Evolutionary conservation across 1,140 invertebrate genomes (phyloP).

Genomic region (Tetramorium simillimum): DNA sequence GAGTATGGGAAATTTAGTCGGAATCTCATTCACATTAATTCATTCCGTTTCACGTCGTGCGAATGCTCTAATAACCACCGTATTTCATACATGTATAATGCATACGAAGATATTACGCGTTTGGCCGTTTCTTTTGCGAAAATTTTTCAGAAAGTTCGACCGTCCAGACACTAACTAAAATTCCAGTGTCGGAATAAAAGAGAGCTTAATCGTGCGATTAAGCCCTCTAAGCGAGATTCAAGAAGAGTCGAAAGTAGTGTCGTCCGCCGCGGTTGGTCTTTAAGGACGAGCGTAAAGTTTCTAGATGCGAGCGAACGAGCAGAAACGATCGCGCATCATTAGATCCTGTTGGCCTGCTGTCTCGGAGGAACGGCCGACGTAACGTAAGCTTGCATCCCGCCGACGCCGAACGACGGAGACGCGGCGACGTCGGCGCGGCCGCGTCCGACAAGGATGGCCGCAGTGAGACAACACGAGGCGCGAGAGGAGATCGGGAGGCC

Average conservation of each 20-base stretch:
- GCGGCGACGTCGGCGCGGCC: constrained; percentile 53
- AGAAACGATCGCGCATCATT: constrained; percentile 61
- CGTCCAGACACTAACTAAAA: neutral
- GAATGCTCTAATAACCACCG: neutral
- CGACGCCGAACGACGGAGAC: constrained; percentile 70
- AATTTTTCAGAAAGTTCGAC: neutral
- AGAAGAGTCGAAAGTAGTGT: neutral
- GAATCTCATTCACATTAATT: constrained; percentile 14
- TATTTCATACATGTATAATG: neutral
- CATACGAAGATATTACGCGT: neutral
- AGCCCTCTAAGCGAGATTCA: neutral
- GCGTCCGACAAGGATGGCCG: constrained; percentile 45
- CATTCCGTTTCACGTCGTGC: neutral
- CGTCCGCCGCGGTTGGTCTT: neutral
- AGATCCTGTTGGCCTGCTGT: constrained; percentile 72
- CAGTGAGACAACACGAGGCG: constrained; percentile 35
- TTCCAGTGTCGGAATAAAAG: neutral
- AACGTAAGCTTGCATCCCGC: constrained; percentile 73
- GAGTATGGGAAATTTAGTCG: neutral
- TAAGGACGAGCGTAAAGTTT: constrained; percentile 28
- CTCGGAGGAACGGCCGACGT: constrained; percentile 70
- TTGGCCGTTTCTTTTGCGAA: neutral
- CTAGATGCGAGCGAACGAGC: constrained; percentile 24
- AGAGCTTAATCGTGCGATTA: neutral
- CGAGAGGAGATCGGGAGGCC: constrained; percentile 66